phyloP scores from a whole-genome alignment of 2,113 vertebrate species.

The Solenodon paradoxus region DNA sequence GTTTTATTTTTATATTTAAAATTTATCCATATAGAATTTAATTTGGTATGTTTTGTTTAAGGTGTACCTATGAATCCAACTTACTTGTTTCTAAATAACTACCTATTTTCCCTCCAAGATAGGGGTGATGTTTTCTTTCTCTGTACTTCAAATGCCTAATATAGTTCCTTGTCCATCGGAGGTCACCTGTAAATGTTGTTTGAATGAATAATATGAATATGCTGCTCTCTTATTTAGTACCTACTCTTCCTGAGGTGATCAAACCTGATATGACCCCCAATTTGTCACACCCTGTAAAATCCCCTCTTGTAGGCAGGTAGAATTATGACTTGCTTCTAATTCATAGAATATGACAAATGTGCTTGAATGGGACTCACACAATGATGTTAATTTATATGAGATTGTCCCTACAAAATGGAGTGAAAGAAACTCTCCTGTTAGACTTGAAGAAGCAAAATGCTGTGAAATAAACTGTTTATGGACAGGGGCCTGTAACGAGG shows the following conservation, averaged over 20 bases:
- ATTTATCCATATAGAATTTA: background rate
- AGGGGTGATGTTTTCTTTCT: background rate
- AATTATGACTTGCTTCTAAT: background rate
- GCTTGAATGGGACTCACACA: background rate
- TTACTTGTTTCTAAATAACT: background rate
- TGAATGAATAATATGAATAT: background rate
- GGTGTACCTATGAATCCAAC: background rate
- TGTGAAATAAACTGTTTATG: background rate
- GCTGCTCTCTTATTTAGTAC: background rate
- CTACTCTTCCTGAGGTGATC: background rate
- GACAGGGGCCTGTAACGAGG: background rate
- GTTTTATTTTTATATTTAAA: constrained; percentile 32
- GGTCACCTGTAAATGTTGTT: background rate
- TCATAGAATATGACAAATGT: too few relatives aligned
- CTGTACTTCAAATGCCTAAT: background rate
- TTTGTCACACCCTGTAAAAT: background rate
- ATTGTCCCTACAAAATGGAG: background rate
- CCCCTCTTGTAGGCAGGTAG: background rate
- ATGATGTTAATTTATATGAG: background rate
- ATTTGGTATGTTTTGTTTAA: background rate
- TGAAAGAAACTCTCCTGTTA: background rate
- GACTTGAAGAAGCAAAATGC: background rate
- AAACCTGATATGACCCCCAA: background rate
- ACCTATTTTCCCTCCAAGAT: background rate
- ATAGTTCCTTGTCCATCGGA: background rate